A percentile compares a stretch with the other conserved stretches of the same genome.
phyloP scores from a whole-genome alignment of 2,888 invertebrate genomes.

The Pseudococcus jackbeardsleyi region DNA sequence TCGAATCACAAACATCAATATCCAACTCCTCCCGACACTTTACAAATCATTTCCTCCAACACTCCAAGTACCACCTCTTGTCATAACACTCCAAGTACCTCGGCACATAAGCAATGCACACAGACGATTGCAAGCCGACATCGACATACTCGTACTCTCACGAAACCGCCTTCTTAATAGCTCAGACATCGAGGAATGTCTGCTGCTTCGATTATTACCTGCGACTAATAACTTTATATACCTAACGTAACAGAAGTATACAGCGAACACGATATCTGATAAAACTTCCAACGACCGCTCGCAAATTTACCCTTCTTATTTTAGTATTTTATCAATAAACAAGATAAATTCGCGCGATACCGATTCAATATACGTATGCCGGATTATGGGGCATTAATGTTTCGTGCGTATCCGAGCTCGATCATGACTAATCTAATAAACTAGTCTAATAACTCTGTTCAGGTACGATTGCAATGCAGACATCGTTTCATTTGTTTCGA shows the following conservation, averaged over 20 bases:
- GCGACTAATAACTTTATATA: constrained; percentile 21
- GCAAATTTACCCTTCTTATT: not conserved
- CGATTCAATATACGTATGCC: not conserved
- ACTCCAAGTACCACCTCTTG: not conserved
- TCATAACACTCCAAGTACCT: constrained; percentile 12
- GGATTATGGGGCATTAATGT: not conserved
- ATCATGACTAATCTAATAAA: constrained; percentile 3
- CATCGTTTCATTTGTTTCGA: not conserved
- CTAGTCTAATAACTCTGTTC: not conserved
- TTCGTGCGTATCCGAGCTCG: not conserved
- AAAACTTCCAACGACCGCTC: not conserved
- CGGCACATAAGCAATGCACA: not conserved
- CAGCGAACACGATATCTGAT: not conserved
- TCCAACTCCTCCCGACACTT: not conserved
- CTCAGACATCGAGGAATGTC: constrained; percentile 35
- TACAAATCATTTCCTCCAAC: not conserved
- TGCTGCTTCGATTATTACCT: constrained; percentile 6
- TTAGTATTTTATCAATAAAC: not conserved
- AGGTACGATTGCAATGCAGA: not conserved
- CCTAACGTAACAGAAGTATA: constrained; percentile 12
- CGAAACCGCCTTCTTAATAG: constrained; percentile 33
- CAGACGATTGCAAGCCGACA: not conserved
- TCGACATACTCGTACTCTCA: not conserved
- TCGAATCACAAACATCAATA: not conserved
- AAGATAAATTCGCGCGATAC: constrained; percentile 23